Evolutionary conservation across 2,113 vertebrate genomes (phyloP), one percentile per base, ranked within the genome.

Genomic region (Engraulis encrasicolus): DNA sequence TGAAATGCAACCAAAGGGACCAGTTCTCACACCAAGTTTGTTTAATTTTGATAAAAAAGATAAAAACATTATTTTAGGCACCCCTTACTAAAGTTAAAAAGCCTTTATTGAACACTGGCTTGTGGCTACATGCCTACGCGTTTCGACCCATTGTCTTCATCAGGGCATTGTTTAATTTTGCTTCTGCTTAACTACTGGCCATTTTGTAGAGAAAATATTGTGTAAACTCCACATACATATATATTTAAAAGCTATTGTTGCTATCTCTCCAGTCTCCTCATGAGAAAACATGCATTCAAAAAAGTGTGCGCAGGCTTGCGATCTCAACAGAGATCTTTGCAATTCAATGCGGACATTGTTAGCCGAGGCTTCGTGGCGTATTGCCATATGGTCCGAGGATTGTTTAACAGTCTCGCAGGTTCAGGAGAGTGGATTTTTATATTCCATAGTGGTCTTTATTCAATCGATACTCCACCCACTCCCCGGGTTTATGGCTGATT

Each of bases 401-500:
- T 74, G 66, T 74, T 74, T 0, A 31, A 31, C 11, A 74, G 66
- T 36, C 1, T 31, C 15, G 6, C 23, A 34, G 66, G 66, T 31
- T 27, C 12, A 74, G 31, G 31, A 17, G 34, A 34, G 27, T 74
- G 14, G 66, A 74, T 74, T 36, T 74, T n/a, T n/a, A n/a, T 14
- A 74, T 74, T 27, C 66, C 66, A 74, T 31, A 74, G 66, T 74
- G 4, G 23, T 71, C 61, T 36, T 74, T 74, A 34, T 74, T 74
- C 66, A 74, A 74, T 74, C 66, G 34, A 74, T 74, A 74, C 27
- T 74, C 66, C 12, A 31, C 27, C 49, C 37, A 81, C 81, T n/a
- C n/a, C n/a, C n/a, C n/a, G n/a, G 61, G 84, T 54, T 66, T 34
- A 1, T 19, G 7, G 80, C 40, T 79, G 58, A 81, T 85, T 78